phyloP scores from a whole-genome alignment of 2,797 vertebrate genomes.

The Sciaenops ocellatus region DNA sequence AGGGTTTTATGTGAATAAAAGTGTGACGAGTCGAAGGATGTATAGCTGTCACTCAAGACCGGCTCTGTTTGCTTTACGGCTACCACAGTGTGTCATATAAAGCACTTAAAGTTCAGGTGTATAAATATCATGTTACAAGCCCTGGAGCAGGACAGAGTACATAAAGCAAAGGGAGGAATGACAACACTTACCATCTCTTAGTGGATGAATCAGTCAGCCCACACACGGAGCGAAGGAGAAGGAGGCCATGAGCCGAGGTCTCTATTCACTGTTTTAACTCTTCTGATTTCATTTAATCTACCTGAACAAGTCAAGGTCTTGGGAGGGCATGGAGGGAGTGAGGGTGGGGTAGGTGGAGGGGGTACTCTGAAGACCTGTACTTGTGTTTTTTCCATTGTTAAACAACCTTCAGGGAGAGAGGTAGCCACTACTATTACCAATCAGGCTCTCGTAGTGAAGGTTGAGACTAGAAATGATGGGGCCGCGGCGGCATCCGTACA shows the following conservation, averaged over 20 bases:
- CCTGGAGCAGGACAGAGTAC: slow-evolving; percentile 30
- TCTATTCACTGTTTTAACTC: slow-evolving; percentile 64
- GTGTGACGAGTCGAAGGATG: background rate
- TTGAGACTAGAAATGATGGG: slow-evolving; percentile 14
- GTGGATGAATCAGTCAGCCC: slow-evolving; percentile 48
- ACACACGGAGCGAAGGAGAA: slow-evolving; percentile 35
- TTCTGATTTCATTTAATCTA: slow-evolving; percentile 54
- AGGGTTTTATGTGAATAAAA: too few species aligned
- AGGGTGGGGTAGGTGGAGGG: slow-evolving; percentile 26
- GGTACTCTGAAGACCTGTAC: slow-evolving; percentile 34
- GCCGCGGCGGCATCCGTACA: slow-evolving; percentile 18
- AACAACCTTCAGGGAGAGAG: slow-evolving; percentile 71
- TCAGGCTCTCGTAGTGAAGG: slow-evolving; percentile 38
- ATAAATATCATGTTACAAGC: slow-evolving; percentile 43
- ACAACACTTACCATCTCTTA: slow-evolving; percentile 38
- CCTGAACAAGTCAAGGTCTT: slow-evolving; percentile 66
- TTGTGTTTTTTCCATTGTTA: slow-evolving; percentile 67
- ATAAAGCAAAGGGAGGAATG: slow-evolving; percentile 33
- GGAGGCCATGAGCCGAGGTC: slow-evolving; percentile 34
- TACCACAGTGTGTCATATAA: slow-evolving; percentile 10
- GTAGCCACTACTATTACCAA: slow-evolving; percentile 57
- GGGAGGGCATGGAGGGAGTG: slow-evolving; percentile 53
- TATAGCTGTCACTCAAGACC: background rate
- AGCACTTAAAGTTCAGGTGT: slow-evolving; percentile 35
- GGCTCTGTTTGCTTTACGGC: slow-evolving; percentile 8